These are phyloP conservation scores for Cercocebus atys DNA, from an alignment of 2,113 vertebrate species.

Conservation along the genomic window DNA sequence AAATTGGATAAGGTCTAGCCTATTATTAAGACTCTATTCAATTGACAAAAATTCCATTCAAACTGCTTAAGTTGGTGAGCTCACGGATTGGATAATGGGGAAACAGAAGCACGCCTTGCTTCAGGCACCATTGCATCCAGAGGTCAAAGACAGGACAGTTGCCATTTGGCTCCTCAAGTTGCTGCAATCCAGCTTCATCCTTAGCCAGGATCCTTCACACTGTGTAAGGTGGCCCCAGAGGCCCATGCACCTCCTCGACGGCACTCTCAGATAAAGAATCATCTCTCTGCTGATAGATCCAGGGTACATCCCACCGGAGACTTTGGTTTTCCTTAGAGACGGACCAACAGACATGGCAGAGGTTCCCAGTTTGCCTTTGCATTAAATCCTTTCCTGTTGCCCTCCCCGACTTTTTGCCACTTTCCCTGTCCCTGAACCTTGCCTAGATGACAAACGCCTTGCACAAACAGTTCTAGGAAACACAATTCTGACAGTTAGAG, in stretches of 20 bases:
- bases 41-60: neutral
- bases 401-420: neutral
- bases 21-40: neutral
- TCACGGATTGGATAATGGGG: neutral
- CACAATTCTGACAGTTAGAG: neutral
- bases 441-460: neutral
- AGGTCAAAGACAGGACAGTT: neutral
- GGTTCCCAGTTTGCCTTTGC: neutral
- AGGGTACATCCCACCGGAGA: neutral
- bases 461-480: neutral
- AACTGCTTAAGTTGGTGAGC: neutral
- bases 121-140: neutral
- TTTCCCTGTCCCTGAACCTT: neutral
- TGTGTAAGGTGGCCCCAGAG: neutral
- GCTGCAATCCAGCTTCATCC: neutral
- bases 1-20: neutral
- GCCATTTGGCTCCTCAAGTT: neutral
- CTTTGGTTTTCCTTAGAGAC: neutral
- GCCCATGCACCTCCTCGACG: rapidly evolving
- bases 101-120: neutral
- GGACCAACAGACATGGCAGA: neutral
- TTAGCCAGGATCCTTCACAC: neutral
- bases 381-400: neutral
- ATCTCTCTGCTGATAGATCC: neutral
- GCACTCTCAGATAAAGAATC: neutral